phyloP scores from a whole-genome alignment of 2,797 vertebrate species.

The Anableps anableps region DNA sequence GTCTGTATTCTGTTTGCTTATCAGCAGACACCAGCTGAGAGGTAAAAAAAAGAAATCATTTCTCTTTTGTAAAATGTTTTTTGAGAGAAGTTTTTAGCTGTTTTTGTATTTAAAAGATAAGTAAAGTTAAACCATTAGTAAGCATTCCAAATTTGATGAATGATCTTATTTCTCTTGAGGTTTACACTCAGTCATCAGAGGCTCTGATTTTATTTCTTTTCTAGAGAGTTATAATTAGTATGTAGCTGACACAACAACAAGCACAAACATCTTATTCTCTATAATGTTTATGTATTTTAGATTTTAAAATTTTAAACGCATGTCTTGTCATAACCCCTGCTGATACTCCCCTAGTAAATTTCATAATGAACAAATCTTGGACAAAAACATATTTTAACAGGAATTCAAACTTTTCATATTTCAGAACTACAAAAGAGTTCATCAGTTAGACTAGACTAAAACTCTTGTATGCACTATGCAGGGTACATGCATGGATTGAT shows the following conservation, averaged over 20 bases:
- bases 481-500: too few species aligned
- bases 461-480: too few species aligned
- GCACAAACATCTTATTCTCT: not conserved
- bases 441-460: too few species aligned
- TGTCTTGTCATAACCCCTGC: not conserved
- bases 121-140: not conserved
- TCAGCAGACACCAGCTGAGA: constrained; percentile 82
- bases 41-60: constrained; percentile 56
- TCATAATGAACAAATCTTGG: not conserved
- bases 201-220: not conserved
- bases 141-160: not conserved
- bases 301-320: too few species aligned
- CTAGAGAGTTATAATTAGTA: not conserved
- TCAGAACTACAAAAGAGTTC: not conserved
- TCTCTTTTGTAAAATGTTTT: constrained; percentile 53
- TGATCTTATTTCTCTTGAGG: not conserved
- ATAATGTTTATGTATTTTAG: not conserved
- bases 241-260: not conserved
- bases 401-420: not conserved
- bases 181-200: not conserved
- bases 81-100: not conserved
- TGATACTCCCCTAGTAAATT: not conserved
- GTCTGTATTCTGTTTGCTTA: constrained; percentile 86
- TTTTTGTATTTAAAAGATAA: not conserved
- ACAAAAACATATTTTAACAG: not conserved